These are phyloP conservation scores for Labeo catla DNA, from an alignment of 2,113 vertebrate genomes.

Conservation along the genomic window DNA sequence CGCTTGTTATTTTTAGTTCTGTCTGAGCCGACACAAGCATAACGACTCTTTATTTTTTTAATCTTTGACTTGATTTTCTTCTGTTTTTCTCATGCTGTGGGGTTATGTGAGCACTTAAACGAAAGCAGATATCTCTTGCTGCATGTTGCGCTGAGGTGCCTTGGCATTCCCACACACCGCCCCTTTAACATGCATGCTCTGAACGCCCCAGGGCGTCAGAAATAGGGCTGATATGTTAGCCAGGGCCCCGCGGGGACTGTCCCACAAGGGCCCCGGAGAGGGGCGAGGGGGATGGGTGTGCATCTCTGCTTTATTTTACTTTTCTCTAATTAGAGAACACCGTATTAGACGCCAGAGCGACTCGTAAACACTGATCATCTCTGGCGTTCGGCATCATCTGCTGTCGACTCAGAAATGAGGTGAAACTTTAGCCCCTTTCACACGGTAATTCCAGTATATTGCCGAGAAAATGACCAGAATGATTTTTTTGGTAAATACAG, in stretches of 20 bases:
- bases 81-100: constrained; percentile 60
- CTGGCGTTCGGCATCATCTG: neutral
- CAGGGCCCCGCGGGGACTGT: constrained; percentile 58
- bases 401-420: constrained; percentile 61
- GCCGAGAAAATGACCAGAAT: neutral
- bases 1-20: constrained; percentile 64
- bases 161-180: constrained; percentile 73
- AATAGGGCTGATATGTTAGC: constrained; percentile 77
- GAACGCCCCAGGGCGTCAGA: constrained; percentile 78
- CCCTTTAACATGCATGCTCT: constrained; percentile 78
- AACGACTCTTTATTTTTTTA: constrained; percentile 20
- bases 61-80: constrained; percentile 50
- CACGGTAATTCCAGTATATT: neutral
- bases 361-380: constrained; percentile 41
- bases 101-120: constrained; percentile 61
- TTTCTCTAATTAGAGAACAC: constrained; percentile 72
- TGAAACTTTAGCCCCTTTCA: constrained; percentile 48
- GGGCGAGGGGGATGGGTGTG: constrained; percentile 40
- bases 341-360: constrained; percentile 66
- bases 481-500: too few relatives aligned
- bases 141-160: constrained; percentile 79
- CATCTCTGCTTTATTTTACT: constrained; percentile 76
- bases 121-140: constrained; percentile 74
- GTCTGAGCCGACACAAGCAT: constrained; percentile 45
- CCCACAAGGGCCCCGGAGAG: constrained; percentile 66